A percentile compares a stretch with the other conserved stretches of the same genome.
These are phyloP conservation scores for Drosophila watanabei DNA, from an alignment of 1,140 invertebrate genomes.

Conservation along the genomic window DNA sequence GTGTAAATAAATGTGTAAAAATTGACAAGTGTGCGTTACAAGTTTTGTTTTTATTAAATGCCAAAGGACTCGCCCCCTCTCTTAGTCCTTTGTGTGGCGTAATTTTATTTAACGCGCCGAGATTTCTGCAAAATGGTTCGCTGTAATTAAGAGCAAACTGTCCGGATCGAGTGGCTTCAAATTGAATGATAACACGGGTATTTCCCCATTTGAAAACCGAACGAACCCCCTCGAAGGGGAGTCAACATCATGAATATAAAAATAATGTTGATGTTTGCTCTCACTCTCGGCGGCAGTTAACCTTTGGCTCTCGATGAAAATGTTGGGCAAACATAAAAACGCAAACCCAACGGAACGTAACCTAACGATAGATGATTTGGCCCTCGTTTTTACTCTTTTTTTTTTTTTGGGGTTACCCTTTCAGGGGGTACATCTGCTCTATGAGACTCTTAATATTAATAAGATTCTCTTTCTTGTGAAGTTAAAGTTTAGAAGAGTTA, in stretches of 20 bases:
- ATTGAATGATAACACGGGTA: slow-evolving; percentile 57
- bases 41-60: slow-evolving; percentile 15
- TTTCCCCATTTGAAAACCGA: slow-evolving; percentile 33
- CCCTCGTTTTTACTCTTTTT: slow-evolving; percentile 25
- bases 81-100: slow-evolving; percentile 13
- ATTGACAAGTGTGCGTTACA: slow-evolving; percentile 11
- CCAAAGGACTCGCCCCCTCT: background rate
- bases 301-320: slow-evolving; percentile 53
- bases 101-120: slow-evolving; percentile 27
- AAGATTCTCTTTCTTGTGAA: background rate
- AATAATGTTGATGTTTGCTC: slow-evolving; percentile 82
- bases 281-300: slow-evolving; percentile 61
- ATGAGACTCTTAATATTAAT: too few species aligned
- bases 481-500: background rate
- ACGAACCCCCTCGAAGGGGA: background rate
- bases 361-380: slow-evolving; percentile 71
- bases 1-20: background rate
- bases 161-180: slow-evolving; percentile 53
- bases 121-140: slow-evolving; percentile 34
- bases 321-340: slow-evolving; percentile 81
- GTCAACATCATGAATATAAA: slow-evolving; percentile 77
- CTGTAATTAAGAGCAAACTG: slow-evolving; percentile 61
- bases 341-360: slow-evolving; percentile 82
- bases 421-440: background rate
- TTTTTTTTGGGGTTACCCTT: background rate